Evolutionary conservation across 2,888 invertebrate species (phyloP), one percentile per base, ranked within the genome.

Genomic region (Lamellibrachia columna): DNA sequence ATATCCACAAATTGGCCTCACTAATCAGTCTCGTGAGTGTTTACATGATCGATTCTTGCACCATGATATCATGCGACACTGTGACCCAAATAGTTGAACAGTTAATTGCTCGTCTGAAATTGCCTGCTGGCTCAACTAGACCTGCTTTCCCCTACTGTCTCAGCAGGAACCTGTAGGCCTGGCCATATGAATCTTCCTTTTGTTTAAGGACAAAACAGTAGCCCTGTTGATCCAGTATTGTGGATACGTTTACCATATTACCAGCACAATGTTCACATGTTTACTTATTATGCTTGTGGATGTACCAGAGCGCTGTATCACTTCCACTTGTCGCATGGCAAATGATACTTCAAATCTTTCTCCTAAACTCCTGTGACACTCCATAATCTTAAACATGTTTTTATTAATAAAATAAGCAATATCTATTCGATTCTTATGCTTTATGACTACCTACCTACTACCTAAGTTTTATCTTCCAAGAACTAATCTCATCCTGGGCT

Each of bases 141-240:
- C 22, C 40, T 40, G 40, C 40, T 40, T 40, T 40, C 40, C 40
- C 40, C 40, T 40, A 40, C 40, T 40, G 40, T 40, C 40, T 40
- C 40, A 40, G 40, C 40, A 40, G 40, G 40, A 40, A 40, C 40
- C 40, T 40, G 40, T 40, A 40, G 40, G 40, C 40, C 40, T 40
- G 40, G 22, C 22, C 7, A 55, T 55, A 55, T 7, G 9, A 7
- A 3, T 15, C 22, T 75, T 4, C 22, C 6, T 75, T 75, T 75
- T 75, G 6, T 75, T n/a, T 15, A 22, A 22, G 75, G n/a, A 75
- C 11, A 60, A 11, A 60, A 15, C 11, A 60, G 60, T 60, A 60
- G 60, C 75, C 75, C 15, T 11, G 75, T 75, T 75, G 75, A 75
- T 75, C 75, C 75, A 75, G 75, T 75, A 75, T 75, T 75, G 75